Evolutionary conservation across 2,113 vertebrate species (phyloP), one percentile per base, ranked within the genome.

Genomic region (Oenanthe oenanthe): DNA sequence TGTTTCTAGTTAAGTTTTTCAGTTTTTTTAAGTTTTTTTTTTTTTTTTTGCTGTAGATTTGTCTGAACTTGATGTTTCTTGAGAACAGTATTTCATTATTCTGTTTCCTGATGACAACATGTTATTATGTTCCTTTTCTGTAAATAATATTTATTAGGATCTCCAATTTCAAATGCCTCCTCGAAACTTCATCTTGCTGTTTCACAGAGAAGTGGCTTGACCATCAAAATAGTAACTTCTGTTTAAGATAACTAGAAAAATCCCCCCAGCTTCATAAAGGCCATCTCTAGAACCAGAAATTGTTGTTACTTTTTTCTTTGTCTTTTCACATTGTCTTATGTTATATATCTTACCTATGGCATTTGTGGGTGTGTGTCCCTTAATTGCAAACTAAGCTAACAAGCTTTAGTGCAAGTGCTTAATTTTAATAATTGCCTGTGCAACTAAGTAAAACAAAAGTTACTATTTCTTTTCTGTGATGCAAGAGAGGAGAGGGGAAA

Each of bases 1-100:
- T 36, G 34, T 56, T 74, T 54, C 29, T 74, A 48, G 63, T 36
- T 62, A 45, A 28, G 19, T 75, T 93, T 95, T 75, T 81, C 36
- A 28, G 47, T 80, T n/a, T n/a, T n/a, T n/a, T n/a, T n/a, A n/a
- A n/a, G n/a, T n/a, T n/a, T n/a, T n/a, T n/a, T n/a, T n/a, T n/a
- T n/a, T n/a, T n/a, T n/a, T n/a, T n/a, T n/a, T n/a, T 74, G 51
- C 36, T 80, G 20, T 32, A 81, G 75, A 78, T 90, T 93, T 86
- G 90, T 72, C 80, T 68, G 72, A 90, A 92, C 90, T 74, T 93
- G 93, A 61, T 76, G 31, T 75, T 95, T 94, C 85, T 90, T 84
- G 72, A 75, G 48, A 90, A 90, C 28, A 61, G 40, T 75, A 77
- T 74, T 92, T 92, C 60, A 42, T 92, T 90, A 80, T 63, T 95